Percentiles rank a stretch among this genome's conserved stretches.
Evolutionary conservation across 1,140 invertebrate species (phyloP).

Genomic region (Gonioctena quinquepunctata): DNA sequence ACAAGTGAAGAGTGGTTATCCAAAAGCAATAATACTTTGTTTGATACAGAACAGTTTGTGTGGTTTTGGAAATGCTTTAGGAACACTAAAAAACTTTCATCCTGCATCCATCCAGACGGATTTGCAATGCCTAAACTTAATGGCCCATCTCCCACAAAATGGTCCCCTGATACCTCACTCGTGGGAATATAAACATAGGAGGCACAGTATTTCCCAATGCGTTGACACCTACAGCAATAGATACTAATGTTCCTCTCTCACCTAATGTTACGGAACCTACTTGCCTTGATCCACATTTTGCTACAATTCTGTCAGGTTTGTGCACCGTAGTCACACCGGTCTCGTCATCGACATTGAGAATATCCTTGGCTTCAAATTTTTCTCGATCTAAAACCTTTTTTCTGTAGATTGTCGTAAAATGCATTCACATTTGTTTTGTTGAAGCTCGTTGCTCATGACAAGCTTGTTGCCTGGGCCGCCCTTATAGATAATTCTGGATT

Average conservation of each 20-base stretch:
- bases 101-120: background rate
- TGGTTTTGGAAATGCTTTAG: background rate
- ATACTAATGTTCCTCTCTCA: conserved; percentile 53
- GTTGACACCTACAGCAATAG: conserved; percentile 44
- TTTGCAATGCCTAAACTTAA: conserved; percentile 18
- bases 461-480: conserved; percentile 54
- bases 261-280: conserved; percentile 55
- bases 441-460: conserved; percentile 57
- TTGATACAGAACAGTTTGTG: background rate
- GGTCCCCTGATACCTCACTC: background rate
- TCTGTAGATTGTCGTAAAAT: conserved; percentile 54
- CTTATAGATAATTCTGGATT: conserved; percentile 55
- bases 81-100: background rate
- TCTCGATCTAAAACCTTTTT: conserved; percentile 48
- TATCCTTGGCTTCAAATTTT: conserved; percentile 34
- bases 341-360: conserved; percentile 56
- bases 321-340: conserved; percentile 56
- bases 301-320: conserved; percentile 49
- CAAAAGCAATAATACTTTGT: conserved; percentile 16
- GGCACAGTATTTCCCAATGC: conserved; percentile 34
- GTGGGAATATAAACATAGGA: background rate
- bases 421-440: conserved; percentile 54
- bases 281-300: conserved; percentile 53
- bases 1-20: conserved; percentile 30
- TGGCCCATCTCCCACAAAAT: background rate